Evolutionary conservation across 2,888 invertebrate species (phyloP), one percentile per base, ranked within the genome.

Genomic region (Argynnis bischoffii): DNA sequence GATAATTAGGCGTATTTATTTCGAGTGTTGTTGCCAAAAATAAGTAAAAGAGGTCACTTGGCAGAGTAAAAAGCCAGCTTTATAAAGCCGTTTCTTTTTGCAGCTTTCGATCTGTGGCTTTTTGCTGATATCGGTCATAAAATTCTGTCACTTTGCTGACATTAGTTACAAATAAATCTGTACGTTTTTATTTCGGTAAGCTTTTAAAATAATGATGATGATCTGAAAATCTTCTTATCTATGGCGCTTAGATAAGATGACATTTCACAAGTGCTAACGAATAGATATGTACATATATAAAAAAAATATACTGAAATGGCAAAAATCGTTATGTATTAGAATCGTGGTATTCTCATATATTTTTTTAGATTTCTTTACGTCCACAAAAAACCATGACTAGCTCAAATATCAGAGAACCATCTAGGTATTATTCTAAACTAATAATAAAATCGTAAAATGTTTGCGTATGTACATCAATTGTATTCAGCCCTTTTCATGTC

Each of bases 1-100:
- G 67, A 70, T 73, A 73, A 73, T 73, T 73, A 73, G 66, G 61
- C 67, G 57, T 70, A 70, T 73, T 73, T 73, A 69, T 73, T 72
- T 70, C 64, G 63, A 41, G 61, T 65, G 63, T 60, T 71, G 61
- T 69, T 72, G 72, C 72, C 73, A 73, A 73, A 73, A 69, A 57
- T 66, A 69, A 54, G 63, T 65, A 59, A 73, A 73, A 66, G 69
- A 64, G 73, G 73, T 73, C 72, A 72, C 71, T 70, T 72, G 73
- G 70, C 73, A 73, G 63, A 54, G 55, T 55, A 69, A 55, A 69
- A 69, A 66, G 64, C 63, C 72, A 69, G 69, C 63, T 72, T 67
- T 47, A 55, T 26, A 57, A 55, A 53, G 65, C 21, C 55, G 69
- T 69, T 64, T 66, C 66, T 70, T 63, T 60, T 63, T 70, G 60